These are phyloP conservation scores for Magallana gigas DNA, from an alignment of 1,140 invertebrate species.

Conservation along the genomic window DNA sequence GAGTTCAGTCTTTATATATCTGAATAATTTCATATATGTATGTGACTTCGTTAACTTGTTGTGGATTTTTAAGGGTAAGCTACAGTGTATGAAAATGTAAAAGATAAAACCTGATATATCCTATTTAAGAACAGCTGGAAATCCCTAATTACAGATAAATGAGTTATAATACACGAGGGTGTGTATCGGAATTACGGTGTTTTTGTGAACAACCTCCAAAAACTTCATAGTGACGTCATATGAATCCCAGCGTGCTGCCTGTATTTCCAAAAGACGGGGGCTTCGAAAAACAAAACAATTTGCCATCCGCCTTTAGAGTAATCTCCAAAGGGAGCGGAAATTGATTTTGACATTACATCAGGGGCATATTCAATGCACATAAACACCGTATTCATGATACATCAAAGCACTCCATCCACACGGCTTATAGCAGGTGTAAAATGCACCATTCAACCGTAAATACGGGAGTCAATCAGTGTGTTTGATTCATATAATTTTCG, in stretches of 20 bases:
- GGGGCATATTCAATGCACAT: neutral
- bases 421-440: slow-evolving; percentile 16
- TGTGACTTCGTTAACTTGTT: no score
- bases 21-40: no score
- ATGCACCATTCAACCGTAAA: slow-evolving; percentile 18
- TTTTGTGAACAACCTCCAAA: neutral
- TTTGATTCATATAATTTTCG: slow-evolving; percentile 11
- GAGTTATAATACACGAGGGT: neutral
- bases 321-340: neutral
- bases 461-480: slow-evolving; percentile 14
- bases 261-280: neutral
- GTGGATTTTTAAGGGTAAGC: no score
- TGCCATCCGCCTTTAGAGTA: neutral
- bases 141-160: neutral
- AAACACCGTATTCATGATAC: no score
- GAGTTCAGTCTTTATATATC: no score
- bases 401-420: neutral
- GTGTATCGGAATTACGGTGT: neutral
- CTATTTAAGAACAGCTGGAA: neutral
- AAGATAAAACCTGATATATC: no score
- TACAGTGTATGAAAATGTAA: no score
- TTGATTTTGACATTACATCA: neutral
- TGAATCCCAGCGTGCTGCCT: neutral
- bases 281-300: neutral
- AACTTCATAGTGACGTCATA: neutral